Percentiles rank a stretch among this genome's conserved stretches.
Conservation (phyloP, 2,888 invertebrate genomes). For the Podotricha telesiphe region DNA sequence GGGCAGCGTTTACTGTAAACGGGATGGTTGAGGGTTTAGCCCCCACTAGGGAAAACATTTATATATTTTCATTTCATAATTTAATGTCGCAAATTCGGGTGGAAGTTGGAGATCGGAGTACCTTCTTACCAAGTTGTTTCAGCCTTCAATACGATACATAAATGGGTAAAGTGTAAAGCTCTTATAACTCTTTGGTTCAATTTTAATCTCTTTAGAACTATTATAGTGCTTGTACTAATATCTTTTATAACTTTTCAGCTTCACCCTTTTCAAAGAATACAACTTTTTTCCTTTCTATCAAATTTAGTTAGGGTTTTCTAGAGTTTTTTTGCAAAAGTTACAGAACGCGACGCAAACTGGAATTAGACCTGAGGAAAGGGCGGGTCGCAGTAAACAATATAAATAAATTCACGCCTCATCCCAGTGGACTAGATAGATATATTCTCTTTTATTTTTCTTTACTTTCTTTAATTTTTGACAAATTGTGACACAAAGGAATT, state of each 20-base stretch:
- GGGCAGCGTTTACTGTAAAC: not conserved
- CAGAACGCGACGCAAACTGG: conserved; percentile 7
- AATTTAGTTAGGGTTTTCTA: conserved; percentile 1
- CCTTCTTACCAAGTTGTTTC: too few relatives aligned
- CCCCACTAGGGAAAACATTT: too few relatives aligned
- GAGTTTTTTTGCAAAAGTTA: conserved; percentile 1
- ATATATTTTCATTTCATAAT: too few relatives aligned
- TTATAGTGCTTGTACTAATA: not conserved
- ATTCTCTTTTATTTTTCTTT: conserved; percentile 12
- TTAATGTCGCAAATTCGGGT: too few relatives aligned
- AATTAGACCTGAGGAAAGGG: conserved; percentile 8
- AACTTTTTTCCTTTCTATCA: not conserved
- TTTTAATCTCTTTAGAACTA: not conserved
- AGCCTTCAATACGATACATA: too few relatives aligned
- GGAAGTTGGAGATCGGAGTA: too few relatives aligned
- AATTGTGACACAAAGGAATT: not conserved
- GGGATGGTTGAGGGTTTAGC: not conserved
- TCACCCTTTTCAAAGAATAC: not conserved
- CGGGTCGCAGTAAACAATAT: conserved; percentile 19
- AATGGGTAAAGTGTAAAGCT: not conserved
- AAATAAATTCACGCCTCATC: conserved; percentile 17
- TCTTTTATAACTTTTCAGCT: not conserved
- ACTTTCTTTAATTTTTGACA: not conserved
- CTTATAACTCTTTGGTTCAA: not conserved
- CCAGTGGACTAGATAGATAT: conserved; percentile 11